These are phyloP conservation scores for Drosophila paracracens DNA, from an alignment of 2,888 invertebrate species.

Conservation along the genomic window DNA sequence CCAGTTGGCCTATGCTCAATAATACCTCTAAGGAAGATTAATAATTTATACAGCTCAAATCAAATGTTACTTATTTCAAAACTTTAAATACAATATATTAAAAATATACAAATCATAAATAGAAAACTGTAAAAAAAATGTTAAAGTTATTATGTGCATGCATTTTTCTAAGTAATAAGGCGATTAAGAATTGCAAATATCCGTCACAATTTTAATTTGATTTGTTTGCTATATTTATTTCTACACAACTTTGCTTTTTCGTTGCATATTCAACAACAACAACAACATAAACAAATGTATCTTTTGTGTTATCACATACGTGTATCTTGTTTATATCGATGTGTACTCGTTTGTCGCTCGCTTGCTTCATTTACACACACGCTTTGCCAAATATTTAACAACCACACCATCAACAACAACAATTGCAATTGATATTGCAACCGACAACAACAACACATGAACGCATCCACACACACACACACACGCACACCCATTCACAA, in stretches of 20 bases:
- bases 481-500: slow-evolving; percentile 8
- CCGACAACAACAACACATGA: slow-evolving; percentile 13
- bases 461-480: slow-evolving; percentile 5
- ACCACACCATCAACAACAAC: slow-evolving; percentile 21
- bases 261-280: slow-evolving; percentile 54
- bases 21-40: background rate
- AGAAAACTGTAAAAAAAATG: background rate
- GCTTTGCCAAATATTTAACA: slow-evolving; percentile 36
- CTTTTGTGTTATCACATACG: slow-evolving; percentile 31
- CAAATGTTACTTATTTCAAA: background rate
- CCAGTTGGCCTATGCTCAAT: background rate
- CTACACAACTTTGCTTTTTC: slow-evolving; percentile 35
- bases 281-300: slow-evolving; percentile 26
- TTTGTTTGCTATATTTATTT: slow-evolving; percentile 33
- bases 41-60: background rate
- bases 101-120: background rate
- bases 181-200: slow-evolving; percentile 15
- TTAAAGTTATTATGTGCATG: slow-evolving; percentile 33
- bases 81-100: background rate
- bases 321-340: slow-evolving; percentile 42
- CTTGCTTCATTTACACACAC: slow-evolving; percentile 44
- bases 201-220: slow-evolving; percentile 32
- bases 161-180: slow-evolving; percentile 8
- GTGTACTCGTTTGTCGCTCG: slow-evolving; percentile 49
- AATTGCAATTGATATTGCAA: slow-evolving; percentile 11